phyloP scores from a whole-genome alignment of 2,797 vertebrate species.

The Poecile montanus region DNA sequence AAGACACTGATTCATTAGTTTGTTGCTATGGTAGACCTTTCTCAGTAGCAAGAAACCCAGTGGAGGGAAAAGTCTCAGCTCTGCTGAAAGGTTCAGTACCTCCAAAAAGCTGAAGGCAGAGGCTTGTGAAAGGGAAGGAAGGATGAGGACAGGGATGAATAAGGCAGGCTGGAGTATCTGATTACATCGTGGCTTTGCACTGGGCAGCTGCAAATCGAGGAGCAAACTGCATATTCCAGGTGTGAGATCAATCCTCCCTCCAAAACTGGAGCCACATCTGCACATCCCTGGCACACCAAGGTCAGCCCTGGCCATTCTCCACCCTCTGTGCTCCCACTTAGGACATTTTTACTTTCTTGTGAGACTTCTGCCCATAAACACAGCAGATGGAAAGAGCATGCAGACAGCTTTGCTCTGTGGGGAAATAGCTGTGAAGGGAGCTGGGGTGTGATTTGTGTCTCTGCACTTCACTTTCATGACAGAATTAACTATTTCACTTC shows the following conservation, averaged over 20 bases:
- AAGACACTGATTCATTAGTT: neutral
- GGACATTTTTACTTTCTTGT: neutral
- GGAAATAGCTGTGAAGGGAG: neutral
- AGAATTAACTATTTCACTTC: neutral
- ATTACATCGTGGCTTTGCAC: neutral
- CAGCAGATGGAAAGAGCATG: neutral
- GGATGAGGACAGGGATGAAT: neutral
- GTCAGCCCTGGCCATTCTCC: neutral
- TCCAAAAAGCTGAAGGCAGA: neutral
- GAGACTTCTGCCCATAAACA: neutral
- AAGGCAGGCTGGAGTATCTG: neutral
- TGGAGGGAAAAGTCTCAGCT: neutral
- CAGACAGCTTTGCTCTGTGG: neutral
- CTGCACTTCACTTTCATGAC: neutral
- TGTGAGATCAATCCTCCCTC: neutral
- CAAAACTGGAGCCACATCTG: accelerated
- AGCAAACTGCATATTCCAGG: accelerated
- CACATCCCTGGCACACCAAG: neutral
- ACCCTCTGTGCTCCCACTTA: neutral
- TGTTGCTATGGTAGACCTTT: neutral
- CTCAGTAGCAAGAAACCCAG: neutral
- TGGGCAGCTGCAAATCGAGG: neutral
- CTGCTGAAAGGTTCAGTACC: neutral
- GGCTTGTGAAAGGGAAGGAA: neutral
- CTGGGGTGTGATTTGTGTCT: neutral